Base-by-base conservation (phyloP, 2,888 invertebrate genomes). In the Drosophila macrospina region DNA sequence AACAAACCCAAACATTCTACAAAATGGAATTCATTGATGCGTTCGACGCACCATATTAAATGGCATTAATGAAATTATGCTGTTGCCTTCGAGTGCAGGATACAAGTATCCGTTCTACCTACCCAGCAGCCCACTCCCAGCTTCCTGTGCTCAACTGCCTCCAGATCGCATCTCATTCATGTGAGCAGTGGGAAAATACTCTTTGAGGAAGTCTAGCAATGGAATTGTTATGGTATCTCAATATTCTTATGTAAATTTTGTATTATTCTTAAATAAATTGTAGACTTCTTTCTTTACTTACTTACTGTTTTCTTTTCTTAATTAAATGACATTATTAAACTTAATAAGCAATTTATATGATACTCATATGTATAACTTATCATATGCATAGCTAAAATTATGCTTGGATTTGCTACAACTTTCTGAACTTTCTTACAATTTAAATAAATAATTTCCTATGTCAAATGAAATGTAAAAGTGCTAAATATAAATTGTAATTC, bases 11-110 rank as follows among this genome's bases (percentile, higher is more conserved):
- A 64, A 61, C 30, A 61, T 68, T 39, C 54, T 47, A 64, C 41
- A 47, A 59, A 78, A 78, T 69, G 57, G 68, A 73, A 68, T 62
- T 66, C 85, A 84, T 74, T 78, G 78, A 74, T 72, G 64, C 87
- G 71, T 74, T 84, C 36, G 39, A 47, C 51, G 47, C 60, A 67
- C 56, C 69, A 70, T 62, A 78, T 84, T 65, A 81, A 71, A 64
- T 56, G 56, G 67, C 86, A 74, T 75, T 88, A 80, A 85, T 88
- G 83, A 72, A 80, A 88, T 78, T 82, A 74, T 82, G 63, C 59
- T 56, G 56, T 63, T 70, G n/a, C 42, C 62, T 41, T 30, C 62
- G 54, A 65, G 55, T 62, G 63, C 55, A 47, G 63, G 20, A 42
- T 41, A 13, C 24, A 26, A 34, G 28, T 6, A 28, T 2, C 7